A percentile compares a stretch with the other conserved stretches of the same genome.
These are phyloP conservation scores for Panthera uncia DNA, from an alignment of 2,113 vertebrate species.

Conservation along the genomic window DNA sequence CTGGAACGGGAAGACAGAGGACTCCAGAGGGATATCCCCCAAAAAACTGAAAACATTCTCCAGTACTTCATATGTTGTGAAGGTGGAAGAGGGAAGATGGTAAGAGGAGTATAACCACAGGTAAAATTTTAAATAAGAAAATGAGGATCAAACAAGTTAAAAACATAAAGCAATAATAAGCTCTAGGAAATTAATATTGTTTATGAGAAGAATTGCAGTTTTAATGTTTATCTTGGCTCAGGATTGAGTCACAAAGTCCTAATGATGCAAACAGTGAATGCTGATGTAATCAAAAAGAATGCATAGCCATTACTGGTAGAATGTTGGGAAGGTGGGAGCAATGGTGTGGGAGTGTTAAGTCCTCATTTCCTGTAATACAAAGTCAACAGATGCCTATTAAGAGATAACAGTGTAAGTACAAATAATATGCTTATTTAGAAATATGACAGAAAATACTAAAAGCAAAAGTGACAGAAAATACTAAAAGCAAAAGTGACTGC, in stretches of 20 bases:
- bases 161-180: slow-evolving; percentile 17
- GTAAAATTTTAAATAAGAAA: slow-evolving; percentile 14
- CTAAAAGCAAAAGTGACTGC: background rate
- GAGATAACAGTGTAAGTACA: background rate
- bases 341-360: background rate
- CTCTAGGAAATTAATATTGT: background rate
- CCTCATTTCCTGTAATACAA: background rate
- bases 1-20: background rate
- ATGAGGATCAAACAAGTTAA: background rate
- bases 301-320: background rate
- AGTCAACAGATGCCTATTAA: background rate
- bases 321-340: background rate
- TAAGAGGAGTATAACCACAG: background rate
- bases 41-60: background rate
- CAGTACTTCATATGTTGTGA: background rate
- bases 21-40: background rate
- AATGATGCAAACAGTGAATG: background rate
- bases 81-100: accelerated
- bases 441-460: background rate
- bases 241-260: background rate
- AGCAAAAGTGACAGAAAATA: background rate
- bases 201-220: slow-evolving; percentile 19
- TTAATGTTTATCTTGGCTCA: background rate
- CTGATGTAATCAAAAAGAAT: background rate
- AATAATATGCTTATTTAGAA: background rate